Base-by-base conservation (phyloP, 2,888 invertebrate species). In the Sesamia inferens region DNA sequence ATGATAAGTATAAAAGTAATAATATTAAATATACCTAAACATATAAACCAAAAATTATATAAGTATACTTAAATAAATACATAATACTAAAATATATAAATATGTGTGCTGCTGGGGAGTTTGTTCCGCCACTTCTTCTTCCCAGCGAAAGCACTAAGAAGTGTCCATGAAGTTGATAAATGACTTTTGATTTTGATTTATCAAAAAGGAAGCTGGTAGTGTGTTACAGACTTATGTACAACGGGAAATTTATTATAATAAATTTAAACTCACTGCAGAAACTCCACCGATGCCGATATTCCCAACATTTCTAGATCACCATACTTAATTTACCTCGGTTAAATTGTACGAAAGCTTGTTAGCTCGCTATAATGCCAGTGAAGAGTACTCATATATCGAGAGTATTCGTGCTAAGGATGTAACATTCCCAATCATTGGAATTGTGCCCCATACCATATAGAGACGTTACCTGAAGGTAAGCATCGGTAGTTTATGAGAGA, bases 401-500 rank as follows among this genome's bases (percentile, higher is more conserved):
- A 68, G 68, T 68, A 83, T 81, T 84, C 79, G 84, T 85, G 86
- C 84, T 81, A 76, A 84, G 86, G 82, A 81, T 86, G 84, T 78
- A 54, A 84, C 82, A 83, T 84, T 79, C 86, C 80, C 79, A 84
- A 87, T 87, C 81, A 85, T 80, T 84, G 87, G 85, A 86, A 85
- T 86, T 85, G 88, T 85, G 85, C 76, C 78, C 75, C 77, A 68
- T 77, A 74, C 88, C 88, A 83, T 88, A 87, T 85, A 79, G 71
- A 88, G 88, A 84, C 73, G 82, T 78, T 79, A 76, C 81, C 74
- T 68, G 76, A 74, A 82, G 69, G 74, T 79, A 71, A 74, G 67
- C 70, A 74, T 70, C 71, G 54, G 69, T 70, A 65, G 71, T 81
- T 83, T 83, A 78, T 77, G 67, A 78, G 63, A 71, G 72, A 67